Percentiles rank a stretch among this genome's conserved stretches.
Conservation (phyloP, 2,888 invertebrate genomes). For the Dryococelus australis region DNA sequence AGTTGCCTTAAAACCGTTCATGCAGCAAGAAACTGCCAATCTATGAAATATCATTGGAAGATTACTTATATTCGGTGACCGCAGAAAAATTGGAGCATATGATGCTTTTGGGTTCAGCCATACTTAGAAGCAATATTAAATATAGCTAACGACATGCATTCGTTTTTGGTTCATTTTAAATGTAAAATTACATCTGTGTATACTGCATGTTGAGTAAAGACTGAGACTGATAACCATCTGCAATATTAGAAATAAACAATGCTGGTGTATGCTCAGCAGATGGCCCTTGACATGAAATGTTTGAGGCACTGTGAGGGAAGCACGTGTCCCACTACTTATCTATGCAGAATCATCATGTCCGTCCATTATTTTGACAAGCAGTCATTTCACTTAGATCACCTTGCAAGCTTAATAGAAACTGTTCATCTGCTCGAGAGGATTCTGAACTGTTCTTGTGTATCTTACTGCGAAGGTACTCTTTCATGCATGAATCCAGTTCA, state of each 20-base stretch:
- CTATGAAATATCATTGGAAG: background rate
- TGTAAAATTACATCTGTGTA: slow-evolving; percentile 12
- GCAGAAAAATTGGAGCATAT: background rate
- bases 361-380: background rate
- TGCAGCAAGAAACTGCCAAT: background rate
- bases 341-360: background rate
- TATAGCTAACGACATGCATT: background rate
- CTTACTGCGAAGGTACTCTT: background rate
- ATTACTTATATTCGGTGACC: background rate
- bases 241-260: background rate
- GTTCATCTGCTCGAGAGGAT: slow-evolving; percentile 9
- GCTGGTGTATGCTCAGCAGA: background rate
- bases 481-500: background rate
- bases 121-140: background rate
- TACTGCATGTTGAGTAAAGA: background rate
- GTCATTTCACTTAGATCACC: background rate
- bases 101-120: background rate
- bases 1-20: background rate
- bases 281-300: background rate
- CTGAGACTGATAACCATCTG: background rate
- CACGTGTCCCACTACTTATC: background rate
- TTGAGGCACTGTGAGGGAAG: background rate
- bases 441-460: background rate
- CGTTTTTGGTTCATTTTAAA: background rate
- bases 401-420: background rate